Percentiles rank a stretch among this genome's conserved stretches.
These are phyloP conservation scores for Orussus abietinus DNA, from an alignment of 1,140 invertebrate genomes.

Conservation along the genomic window DNA sequence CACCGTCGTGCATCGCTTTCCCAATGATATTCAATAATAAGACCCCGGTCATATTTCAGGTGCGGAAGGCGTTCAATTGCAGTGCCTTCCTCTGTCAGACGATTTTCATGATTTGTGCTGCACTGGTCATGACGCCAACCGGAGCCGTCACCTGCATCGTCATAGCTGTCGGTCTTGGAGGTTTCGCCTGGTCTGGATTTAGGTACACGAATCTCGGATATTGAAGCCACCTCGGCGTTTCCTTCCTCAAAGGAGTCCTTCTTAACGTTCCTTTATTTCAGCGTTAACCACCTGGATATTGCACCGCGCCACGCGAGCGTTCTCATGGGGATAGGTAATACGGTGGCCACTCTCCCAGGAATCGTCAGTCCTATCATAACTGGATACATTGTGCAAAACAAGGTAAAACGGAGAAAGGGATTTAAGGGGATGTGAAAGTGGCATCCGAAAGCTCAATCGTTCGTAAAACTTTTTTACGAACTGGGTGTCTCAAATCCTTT, in stretches of 20 bases:
- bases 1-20: not conserved
- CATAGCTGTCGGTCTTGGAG: slow-evolving; percentile 81
- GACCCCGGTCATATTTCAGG: slow-evolving; percentile 48
- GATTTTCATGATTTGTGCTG: slow-evolving; percentile 77
- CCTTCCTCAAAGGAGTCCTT: too few species aligned
- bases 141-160: slow-evolving; percentile 73
- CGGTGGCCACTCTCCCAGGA: slow-evolving; percentile 82
- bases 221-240: too few species aligned
- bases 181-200: slow-evolving; percentile 85
- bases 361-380: slow-evolving; percentile 79
- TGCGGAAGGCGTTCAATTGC: slow-evolving; percentile 72
- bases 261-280: too few species aligned
- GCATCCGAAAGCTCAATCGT: too few species aligned
- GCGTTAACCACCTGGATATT: slow-evolving; percentile 84
- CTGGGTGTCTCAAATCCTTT: too few species aligned
- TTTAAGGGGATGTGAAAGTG: too few species aligned
- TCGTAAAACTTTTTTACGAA: too few species aligned
- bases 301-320: slow-evolving; percentile 79
- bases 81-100: slow-evolving; percentile 77
- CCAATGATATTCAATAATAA: too few species aligned
- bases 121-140: slow-evolving; percentile 61
- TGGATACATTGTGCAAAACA: slow-evolving; percentile 70
- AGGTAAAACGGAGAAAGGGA: too few species aligned
- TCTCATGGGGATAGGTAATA: slow-evolving; percentile 85
- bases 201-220: too few species aligned